Evolutionary conservation across 2,797 vertebrate genomes (phyloP).

Genomic region (Craterocephalus amniculus): DNA sequence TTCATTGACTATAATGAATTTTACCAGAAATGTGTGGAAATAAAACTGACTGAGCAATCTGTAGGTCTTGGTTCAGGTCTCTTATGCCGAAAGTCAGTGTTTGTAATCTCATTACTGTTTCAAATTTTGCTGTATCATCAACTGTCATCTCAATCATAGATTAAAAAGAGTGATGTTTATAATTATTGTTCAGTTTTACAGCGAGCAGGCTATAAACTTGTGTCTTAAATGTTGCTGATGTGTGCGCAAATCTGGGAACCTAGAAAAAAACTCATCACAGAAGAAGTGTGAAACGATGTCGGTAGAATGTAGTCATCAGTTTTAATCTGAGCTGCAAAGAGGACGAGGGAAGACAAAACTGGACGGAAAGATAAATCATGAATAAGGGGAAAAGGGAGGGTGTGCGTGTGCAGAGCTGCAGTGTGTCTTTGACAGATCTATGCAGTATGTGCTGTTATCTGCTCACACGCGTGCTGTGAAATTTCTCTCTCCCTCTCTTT

Average conservation of each 20-base stretch:
- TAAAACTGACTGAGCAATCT: no score
- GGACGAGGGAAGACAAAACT: neutral
- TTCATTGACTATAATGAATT: no score
- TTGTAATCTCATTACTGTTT: no score
- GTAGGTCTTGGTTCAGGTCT: no score
- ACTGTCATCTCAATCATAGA: no score
- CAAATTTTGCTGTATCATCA: no score
- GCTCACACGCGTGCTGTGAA: neutral
- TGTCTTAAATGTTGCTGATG: neutral
- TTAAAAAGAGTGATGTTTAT: no score
- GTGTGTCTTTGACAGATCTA: neutral
- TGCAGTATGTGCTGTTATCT: neutral
- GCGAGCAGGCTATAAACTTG: neutral
- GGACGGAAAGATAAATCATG: neutral
- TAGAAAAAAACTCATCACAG: neutral
- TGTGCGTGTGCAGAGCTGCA: neutral
- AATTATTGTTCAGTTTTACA: no score
- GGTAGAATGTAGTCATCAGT: neutral
- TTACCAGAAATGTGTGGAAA: no score
- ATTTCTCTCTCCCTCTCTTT: neutral
- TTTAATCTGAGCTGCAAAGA: neutral
- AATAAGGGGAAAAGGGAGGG: neutral
- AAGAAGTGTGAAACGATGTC: neutral
- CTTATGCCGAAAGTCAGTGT: no score
- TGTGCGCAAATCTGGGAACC: neutral